Base-by-base conservation (phyloP, 2,888 invertebrate species). In the Limnephilus rhombicus region DNA sequence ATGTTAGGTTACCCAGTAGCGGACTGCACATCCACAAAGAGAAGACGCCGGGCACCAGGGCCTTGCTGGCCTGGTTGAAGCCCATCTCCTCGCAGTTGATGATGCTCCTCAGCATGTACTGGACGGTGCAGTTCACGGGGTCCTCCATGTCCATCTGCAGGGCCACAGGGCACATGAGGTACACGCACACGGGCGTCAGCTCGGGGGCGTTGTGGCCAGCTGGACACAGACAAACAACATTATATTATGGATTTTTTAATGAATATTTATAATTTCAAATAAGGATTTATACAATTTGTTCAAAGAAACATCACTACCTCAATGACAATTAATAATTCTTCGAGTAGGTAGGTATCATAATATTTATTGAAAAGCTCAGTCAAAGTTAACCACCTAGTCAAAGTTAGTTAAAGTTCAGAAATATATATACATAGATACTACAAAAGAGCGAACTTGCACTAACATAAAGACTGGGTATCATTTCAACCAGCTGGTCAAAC, bases 21-120 rank as follows among this genome's bases (percentile, higher is more conserved):
- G 98, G 98, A 94, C 99, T 99, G 94, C 98, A 98, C 97, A 99
- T 98, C 99, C 99, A 99, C 93, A 99, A 95, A 0, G 99, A 98
- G 95, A 99, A 99, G 12, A 99, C 97, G 95, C 98, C 98, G 91
- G 97, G 97, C n/a, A 98, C 98, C 92, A 97, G 95, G 94, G 97
- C 97, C 94, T 98, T 97, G 93, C 98, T 97, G 2, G 97, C 96
- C 94, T 97, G 96, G 31, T 97, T 97, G 93, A 99, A 96, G 24
- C 98, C 98, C 94, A 99, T 96, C 95, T 99, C 98, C 93, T 97
- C 97, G 34, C 93, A 91, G 68, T 86, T 90, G 80, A 89, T 91
- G 85, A 93, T 92, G 83, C 85, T 91, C 96, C 95, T 80, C 80
- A 95, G 93, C 93, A 95, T 95, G 93, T 96, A 96, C 94, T 96